phyloP scores from a whole-genome alignment of 2,888 invertebrate genomes.

The Limulus polyphemus region DNA sequence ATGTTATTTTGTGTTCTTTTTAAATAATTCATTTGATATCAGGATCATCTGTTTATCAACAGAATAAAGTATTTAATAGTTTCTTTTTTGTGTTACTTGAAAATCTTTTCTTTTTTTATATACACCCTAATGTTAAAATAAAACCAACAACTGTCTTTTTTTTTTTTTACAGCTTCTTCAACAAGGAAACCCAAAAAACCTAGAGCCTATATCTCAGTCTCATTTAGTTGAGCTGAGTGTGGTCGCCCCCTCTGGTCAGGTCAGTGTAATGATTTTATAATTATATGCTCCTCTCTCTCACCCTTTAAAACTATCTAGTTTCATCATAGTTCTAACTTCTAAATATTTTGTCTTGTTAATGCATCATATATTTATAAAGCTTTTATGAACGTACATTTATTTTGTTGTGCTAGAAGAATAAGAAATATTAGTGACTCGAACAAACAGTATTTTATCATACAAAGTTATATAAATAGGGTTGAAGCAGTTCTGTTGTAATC shows the following conservation, averaged over 20 bases:
- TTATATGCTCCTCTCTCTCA: neutral
- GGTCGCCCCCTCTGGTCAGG: slow-evolving; percentile 66
- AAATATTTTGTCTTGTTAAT: neutral
- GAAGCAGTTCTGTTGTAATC: no score
- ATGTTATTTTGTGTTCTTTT: no score
- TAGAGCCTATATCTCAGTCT: slow-evolving; percentile 78
- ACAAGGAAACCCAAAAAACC: slow-evolving; percentile 39
- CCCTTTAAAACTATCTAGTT: no score
- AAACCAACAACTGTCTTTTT: neutral
- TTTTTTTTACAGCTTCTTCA: slow-evolving; percentile 46
- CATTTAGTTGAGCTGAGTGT: slow-evolving; percentile 87
- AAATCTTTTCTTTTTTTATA: no score
- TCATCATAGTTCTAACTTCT: no score
- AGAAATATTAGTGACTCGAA: neutral
- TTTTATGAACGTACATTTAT: neutral
- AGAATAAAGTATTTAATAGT: no score
- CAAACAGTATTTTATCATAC: no score
- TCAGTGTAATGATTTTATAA: slow-evolving; percentile 2
- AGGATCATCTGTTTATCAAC: no score
- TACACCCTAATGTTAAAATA: no score
- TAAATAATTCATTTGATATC: no score
- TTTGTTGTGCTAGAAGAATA: neutral
- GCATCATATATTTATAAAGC: neutral
- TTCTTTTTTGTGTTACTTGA: no score
- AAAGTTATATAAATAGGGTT: no score